Base-by-base conservation (phyloP, 2,113 vertebrate species). In the Phalacrocorax pelagicus region DNA sequence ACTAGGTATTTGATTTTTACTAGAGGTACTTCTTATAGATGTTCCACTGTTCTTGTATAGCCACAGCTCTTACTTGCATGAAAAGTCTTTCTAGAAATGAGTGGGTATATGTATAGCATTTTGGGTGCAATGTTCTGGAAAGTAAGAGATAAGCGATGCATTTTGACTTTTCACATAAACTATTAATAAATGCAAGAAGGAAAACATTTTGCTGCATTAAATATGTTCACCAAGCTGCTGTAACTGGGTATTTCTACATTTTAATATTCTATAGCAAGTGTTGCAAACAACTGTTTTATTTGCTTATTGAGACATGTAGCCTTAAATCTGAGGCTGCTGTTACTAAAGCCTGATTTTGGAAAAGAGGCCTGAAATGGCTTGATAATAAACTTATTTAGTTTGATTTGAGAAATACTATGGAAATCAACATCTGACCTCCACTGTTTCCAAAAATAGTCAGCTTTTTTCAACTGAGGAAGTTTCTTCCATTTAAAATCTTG, bases 41-140 rank as follows among this genome's bases (percentile, higher is more conserved):
- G 94, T 91, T 96, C 83, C 79, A 97, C 96, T 98, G 97, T 90
- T 98, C 88, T 96, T 93, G 88, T 40, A 75, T 11, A 94, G 95
- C 96, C 90, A 95, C 98, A 98, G 98, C 96, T 98, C 98, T 97
- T 97, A 98, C 96, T 97, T 96, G 92, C 87, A 90, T 88, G 95
- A 96, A 96, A 42, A 90, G 95, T 97, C 97, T 97, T 92, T 90
- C 81, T 63, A 88, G 88, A 81, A 97, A 52, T 72, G 91, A 95
- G 95, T 94, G 92, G 87, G 92, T 92, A 90, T 10, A 71, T 73
- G 73, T 69, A 36, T 75, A 95, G 94, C 94, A 94, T 94, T 95
- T 81, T 94, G 86, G 73, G 94, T 96, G 95, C 38, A 6, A 97
- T 92, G 92, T 94, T 96, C 97, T 97, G 97, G 65, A 79, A 94